phyloP scores from a whole-genome alignment of 2,797 vertebrate genomes.

The Chaenodraco wilsoni region DNA sequence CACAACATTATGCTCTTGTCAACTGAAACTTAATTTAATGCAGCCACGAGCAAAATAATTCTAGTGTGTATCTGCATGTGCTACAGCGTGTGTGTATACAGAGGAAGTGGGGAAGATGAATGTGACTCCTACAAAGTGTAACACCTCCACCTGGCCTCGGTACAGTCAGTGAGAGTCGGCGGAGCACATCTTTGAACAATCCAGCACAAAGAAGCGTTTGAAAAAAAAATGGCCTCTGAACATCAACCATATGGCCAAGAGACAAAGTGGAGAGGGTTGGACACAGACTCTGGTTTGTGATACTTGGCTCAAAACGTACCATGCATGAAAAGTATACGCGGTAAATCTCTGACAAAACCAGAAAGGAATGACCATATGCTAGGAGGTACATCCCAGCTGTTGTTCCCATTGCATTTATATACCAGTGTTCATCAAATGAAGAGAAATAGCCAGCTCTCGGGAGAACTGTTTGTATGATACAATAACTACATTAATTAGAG shows the following conservation, averaged over 20 bases:
- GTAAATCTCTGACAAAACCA: slow-evolving; percentile 51
- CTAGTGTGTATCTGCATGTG: background rate
- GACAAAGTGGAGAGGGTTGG: slow-evolving; percentile 1
- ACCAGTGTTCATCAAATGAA: too few species aligned
- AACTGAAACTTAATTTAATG: background rate
- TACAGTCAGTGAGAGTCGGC: slow-evolving; percentile 21
- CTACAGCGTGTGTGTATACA: background rate
- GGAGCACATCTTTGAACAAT: slow-evolving; percentile 32
- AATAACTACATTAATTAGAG: too few species aligned
- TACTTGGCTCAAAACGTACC: slow-evolving; percentile 29
- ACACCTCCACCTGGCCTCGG: slow-evolving; percentile 17
- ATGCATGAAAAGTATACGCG: slow-evolving; percentile 25
- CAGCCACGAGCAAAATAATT: background rate
- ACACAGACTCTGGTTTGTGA: slow-evolving; percentile 25
- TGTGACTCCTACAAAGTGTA: slow-evolving; percentile 2
- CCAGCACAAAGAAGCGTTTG: slow-evolving; percentile 16
- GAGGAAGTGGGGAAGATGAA: slow-evolving; percentile 14
- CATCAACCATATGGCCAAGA: slow-evolving; percentile 15
- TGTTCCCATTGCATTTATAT: too few species aligned
- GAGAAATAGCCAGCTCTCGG: too few species aligned
- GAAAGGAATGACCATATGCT: slow-evolving; percentile 49
- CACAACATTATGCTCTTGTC: background rate
- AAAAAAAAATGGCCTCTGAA: slow-evolving; percentile 20
- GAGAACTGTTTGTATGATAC: too few species aligned
- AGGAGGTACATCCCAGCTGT: slow-evolving; percentile 27